phyloP scores from a whole-genome alignment of 2,113 vertebrate species.

The Coryphaenoides rupestris region DNA sequence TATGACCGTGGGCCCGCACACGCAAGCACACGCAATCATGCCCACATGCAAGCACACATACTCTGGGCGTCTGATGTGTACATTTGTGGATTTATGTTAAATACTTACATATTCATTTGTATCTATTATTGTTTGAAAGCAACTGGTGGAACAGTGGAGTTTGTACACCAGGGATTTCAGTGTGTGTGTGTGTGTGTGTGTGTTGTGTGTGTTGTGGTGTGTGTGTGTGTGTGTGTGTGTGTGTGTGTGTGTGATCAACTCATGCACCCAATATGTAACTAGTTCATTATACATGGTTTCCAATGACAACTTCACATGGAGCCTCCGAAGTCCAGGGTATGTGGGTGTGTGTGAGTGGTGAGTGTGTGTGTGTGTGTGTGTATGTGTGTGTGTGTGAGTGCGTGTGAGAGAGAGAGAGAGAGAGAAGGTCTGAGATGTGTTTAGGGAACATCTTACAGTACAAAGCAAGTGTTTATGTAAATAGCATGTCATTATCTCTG shows the following conservation, averaged over 20 bases:
- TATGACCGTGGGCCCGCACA: slow-evolving; percentile 8
- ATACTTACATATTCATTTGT: no score
- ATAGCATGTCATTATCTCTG: slow-evolving; percentile 55
- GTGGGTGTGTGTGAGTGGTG: background rate
- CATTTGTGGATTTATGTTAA: no score
- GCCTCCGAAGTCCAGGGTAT: slow-evolving; percentile 8
- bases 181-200: background rate
- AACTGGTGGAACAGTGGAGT: no score
- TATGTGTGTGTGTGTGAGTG: background rate
- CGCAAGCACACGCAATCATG: background rate
- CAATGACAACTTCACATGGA: no score
- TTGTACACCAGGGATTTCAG: no score
- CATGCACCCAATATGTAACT: no score
- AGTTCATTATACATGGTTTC: no score
- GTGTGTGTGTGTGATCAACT: slow-evolving; percentile 8
- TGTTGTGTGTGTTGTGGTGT: background rate
- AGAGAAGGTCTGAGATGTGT: slow-evolving; percentile 53
- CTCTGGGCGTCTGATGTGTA: background rate
- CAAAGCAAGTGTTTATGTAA: slow-evolving; percentile 50
- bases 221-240: background rate
- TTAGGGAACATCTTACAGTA: slow-evolving; percentile 43
- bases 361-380: background rate
- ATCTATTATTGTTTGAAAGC: background rate
- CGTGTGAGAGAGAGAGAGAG: slow-evolving; percentile 30
- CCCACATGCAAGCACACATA: background rate